Evolutionary conservation across 1,140 invertebrate genomes (phyloP).

Genomic region (Sarcophaga bullata): DNA sequence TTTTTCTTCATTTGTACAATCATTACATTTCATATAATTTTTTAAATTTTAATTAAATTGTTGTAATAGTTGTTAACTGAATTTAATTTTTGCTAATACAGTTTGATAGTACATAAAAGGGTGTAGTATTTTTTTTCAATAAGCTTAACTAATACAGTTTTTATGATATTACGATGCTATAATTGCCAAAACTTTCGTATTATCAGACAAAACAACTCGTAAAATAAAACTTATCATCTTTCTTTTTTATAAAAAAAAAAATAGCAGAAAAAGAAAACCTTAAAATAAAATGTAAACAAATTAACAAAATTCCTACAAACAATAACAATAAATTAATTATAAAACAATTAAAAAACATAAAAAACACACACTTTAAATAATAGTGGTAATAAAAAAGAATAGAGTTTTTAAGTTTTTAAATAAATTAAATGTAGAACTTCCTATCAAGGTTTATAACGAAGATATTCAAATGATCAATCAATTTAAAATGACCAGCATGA

Average conservation of each 20-base stretch:
- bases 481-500: too few species aligned
- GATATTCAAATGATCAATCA: too few species aligned
- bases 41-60: too few species aligned
- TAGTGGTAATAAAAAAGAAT: background rate
- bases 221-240: background rate
- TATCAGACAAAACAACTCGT: background rate
- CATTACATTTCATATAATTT: too few species aligned
- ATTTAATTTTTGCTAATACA: background rate
- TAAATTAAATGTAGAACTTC: background rate
- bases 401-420: background rate
- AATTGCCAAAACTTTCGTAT: background rate
- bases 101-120: background rate
- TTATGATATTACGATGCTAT: background rate
- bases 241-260: background rate
- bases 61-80: background rate
- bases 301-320: background rate
- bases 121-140: background rate
- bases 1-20: too few species aligned
- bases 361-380: too few species aligned
- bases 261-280: background rate
- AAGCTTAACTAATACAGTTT: background rate
- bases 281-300: too few species aligned
- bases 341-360: background rate
- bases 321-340: slow-evolving; percentile 15
- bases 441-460: too few species aligned